phyloP scores from a whole-genome alignment of 2,888 invertebrate genomes.

The Apamea epomidion region DNA sequence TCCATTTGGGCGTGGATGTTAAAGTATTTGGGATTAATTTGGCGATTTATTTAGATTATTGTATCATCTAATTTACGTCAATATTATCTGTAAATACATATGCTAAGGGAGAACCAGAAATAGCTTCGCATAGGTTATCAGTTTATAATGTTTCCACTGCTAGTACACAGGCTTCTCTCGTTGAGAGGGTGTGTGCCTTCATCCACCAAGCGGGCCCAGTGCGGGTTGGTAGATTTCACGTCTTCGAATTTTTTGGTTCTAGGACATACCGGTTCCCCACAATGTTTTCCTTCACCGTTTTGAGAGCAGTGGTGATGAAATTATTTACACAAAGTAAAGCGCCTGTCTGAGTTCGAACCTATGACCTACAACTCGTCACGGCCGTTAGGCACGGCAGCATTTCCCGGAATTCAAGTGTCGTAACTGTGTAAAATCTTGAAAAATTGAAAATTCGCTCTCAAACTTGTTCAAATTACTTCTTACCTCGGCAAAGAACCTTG shows the following conservation, averaged over 20 bases:
- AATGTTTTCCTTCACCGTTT: neutral
- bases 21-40: slow-evolving; percentile 60
- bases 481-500: slow-evolving; percentile 30
- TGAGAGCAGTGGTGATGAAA: neutral
- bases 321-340: neutral
- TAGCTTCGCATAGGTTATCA: neutral
- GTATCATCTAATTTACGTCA: slow-evolving; percentile 36
- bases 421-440: slow-evolving; percentile 23
- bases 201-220: no score
- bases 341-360: neutral
- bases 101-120: neutral
- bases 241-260: neutral
- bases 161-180: neutral
- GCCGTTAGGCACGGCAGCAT: neutral
- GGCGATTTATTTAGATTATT: slow-evolving; percentile 52
- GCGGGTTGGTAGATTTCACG: neutral
- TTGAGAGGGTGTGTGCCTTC: neutral
- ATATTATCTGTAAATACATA: neutral
- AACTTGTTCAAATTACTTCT: slow-evolving; percentile 30
- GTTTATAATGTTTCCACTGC: neutral
- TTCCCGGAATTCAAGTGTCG: slow-evolving; percentile 9
- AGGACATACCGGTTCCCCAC: neutral
- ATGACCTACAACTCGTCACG: neutral
- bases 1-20: slow-evolving; percentile 62
- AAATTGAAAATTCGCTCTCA: slow-evolving; percentile 28